Evolutionary conservation across 2,888 invertebrate genomes (phyloP).

Genomic region (Drosophila prolongata): DNA sequence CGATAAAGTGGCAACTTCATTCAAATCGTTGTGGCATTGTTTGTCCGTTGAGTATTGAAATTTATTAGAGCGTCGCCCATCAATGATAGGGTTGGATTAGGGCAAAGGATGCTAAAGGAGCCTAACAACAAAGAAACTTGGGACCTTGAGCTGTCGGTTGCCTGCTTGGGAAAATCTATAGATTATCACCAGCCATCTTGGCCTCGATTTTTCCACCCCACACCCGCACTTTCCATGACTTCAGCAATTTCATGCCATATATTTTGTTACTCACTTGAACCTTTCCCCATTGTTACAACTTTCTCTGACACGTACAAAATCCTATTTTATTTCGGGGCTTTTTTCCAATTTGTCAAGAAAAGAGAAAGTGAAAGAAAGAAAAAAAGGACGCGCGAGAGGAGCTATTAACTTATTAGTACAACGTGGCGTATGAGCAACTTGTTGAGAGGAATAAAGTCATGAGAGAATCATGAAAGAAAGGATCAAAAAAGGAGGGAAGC

Average conservation of each 20-base stretch:
- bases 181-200: slow-evolving; percentile 31
- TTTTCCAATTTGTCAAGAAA: slow-evolving; percentile 66
- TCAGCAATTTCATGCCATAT: slow-evolving; percentile 46
- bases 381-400: slow-evolving; percentile 3
- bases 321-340: slow-evolving; percentile 65
- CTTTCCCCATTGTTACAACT: slow-evolving; percentile 51
- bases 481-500: not conserved
- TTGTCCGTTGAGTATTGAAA: slow-evolving; percentile 41
- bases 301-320: slow-evolving; percentile 65
- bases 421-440: slow-evolving; percentile 69
- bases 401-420: slow-evolving; percentile 73
- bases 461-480: slow-evolving; percentile 15
- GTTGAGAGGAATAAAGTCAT: slow-evolving; percentile 48
- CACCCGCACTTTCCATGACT: slow-evolving; percentile 13
- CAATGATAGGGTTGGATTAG: slow-evolving; percentile 40
- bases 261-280: slow-evolving; percentile 49
- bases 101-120: slow-evolving; percentile 12
- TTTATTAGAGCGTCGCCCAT: slow-evolving; percentile 50
- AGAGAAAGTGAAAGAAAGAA: slow-evolving; percentile 4
- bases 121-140: slow-evolving; percentile 12
- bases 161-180: slow-evolving; percentile 25
- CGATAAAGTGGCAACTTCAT: slow-evolving; percentile 51
- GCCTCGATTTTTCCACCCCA: not conserved
- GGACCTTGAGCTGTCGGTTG: slow-evolving; percentile 55
- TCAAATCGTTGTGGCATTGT: slow-evolving; percentile 52